phyloP scores from a whole-genome alignment of 2,113 vertebrate species.

The Ophiodon elongatus region DNA sequence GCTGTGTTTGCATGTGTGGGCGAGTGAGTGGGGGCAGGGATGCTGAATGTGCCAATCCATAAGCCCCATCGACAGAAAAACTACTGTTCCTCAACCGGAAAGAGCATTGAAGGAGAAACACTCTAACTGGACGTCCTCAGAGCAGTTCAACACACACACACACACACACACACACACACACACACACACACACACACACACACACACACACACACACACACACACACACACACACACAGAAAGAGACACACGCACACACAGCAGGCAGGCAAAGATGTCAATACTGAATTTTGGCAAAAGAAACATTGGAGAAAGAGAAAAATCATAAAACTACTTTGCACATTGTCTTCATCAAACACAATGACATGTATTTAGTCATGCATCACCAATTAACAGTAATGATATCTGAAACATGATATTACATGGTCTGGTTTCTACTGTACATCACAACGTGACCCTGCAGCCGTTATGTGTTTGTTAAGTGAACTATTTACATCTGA shows the following conservation, averaged over 20 bases:
- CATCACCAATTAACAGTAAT: background rate
- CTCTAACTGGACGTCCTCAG: constrained; percentile 73
- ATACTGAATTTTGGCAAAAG: constrained; percentile 50
- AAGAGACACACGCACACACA: constrained; percentile 35
- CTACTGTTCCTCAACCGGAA: constrained; percentile 76
- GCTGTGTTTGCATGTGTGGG: constrained; percentile 69
- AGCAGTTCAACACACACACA: constrained; percentile 80
- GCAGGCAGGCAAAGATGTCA: constrained; percentile 33
- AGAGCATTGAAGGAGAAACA: constrained; percentile 80
- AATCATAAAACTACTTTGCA: background rate
- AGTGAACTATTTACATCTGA: background rate
- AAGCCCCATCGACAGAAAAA: constrained; percentile 79
- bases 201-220: background rate
- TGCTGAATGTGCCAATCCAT: constrained; percentile 74
- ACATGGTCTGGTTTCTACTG: background rate
- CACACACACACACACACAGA: constrained; percentile 20
- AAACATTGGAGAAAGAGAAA: constrained; percentile 10
- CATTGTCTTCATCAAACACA: constrained; percentile 11
- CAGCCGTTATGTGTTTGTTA: background rate
- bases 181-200: constrained; percentile 3
- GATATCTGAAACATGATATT: background rate
- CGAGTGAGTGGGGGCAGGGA: constrained; percentile 47
- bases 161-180: background rate
- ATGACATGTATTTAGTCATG: background rate
- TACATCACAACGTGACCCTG: background rate